These are phyloP conservation scores for Cephus runcator DNA, from an alignment of 2,888 invertebrate genomes.

Conservation along the genomic window DNA sequence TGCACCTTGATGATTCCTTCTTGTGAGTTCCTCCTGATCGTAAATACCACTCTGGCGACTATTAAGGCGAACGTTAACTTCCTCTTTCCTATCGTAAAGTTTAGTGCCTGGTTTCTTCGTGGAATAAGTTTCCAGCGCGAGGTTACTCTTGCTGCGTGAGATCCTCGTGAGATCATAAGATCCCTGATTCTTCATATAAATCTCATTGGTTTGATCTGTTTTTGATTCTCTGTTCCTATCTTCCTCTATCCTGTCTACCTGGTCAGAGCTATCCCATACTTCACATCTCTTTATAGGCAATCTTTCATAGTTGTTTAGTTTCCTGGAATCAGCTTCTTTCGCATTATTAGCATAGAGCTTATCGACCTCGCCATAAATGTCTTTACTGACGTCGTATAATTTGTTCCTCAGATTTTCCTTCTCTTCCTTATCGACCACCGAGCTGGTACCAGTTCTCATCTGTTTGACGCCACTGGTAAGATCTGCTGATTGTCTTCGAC, in stretches of 20 bases:
- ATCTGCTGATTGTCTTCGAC: slow-evolving; percentile 27
- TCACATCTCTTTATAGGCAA: slow-evolving; percentile 20
- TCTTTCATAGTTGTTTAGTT: slow-evolving; percentile 42
- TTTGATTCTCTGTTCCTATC: slow-evolving; percentile 8
- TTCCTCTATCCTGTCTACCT: slow-evolving; percentile 16
- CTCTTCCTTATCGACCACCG: slow-evolving; percentile 16
- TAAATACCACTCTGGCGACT: slow-evolving; percentile 48
- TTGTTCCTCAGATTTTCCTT: slow-evolving; percentile 26
- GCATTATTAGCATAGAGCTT: not conserved
- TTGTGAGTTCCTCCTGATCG: slow-evolving; percentile 49
- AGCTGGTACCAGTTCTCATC: not conserved
- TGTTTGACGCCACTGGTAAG: not conserved
- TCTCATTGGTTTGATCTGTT: slow-evolving; percentile 21
- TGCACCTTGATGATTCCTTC: slow-evolving; percentile 67
- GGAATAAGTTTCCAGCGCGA: not conserved
- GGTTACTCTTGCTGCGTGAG: not conserved
- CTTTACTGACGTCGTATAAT: not conserved
- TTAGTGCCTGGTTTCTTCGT: slow-evolving; percentile 29
- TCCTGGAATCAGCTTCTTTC: slow-evolving; percentile 12
- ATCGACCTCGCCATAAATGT: not conserved
- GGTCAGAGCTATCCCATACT: not conserved
- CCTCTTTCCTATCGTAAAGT: slow-evolving; percentile 44
- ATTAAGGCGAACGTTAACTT: slow-evolving; percentile 54
- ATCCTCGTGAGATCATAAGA: slow-evolving; percentile 29
- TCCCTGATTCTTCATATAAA: slow-evolving; percentile 34